Conservation (phyloP, 2,113 vertebrate species). For the Pavo muticus region DNA sequence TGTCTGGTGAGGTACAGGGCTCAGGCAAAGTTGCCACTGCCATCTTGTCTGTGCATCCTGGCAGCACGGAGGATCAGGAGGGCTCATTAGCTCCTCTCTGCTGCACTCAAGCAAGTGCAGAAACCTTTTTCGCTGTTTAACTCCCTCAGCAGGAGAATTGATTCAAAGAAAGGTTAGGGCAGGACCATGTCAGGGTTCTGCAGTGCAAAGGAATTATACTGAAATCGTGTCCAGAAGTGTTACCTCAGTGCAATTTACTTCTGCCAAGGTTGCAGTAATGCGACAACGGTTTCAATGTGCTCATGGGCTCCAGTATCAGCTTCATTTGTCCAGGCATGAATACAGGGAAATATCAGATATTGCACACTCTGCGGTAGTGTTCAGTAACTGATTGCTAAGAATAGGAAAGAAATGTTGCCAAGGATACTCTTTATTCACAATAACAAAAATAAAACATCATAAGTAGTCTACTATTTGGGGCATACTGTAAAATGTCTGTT, state of each 20-base stretch:
- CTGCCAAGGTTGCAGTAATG: neutral
- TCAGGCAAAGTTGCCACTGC: neutral
- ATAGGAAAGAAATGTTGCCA: neutral
- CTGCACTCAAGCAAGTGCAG: slow-evolving; percentile 23
- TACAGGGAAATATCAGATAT: neutral
- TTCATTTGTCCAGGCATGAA: neutral
- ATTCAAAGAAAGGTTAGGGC: slow-evolving; percentile 53
- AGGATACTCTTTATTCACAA: neutral
- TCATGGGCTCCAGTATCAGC: neutral
- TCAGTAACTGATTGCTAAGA: neutral
- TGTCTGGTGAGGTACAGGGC: rapidly evolving
- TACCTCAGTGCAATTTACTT: slow-evolving; percentile 25
- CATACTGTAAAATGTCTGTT: neutral
- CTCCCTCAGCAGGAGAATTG: slow-evolving; percentile 19
- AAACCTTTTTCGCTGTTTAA: slow-evolving; percentile 19
- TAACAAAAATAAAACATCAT: rapidly evolving
- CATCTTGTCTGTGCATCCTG: rapidly evolving
- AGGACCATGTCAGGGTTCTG: neutral
- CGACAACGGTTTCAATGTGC: neutral
- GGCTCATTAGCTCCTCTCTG: neutral
- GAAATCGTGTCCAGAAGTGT: neutral
- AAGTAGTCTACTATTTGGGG: neutral
- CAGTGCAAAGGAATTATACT: neutral
- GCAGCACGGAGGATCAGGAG: neutral
- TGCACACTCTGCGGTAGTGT: neutral